These are phyloP conservation scores for Harlomillsia oculata DNA, from an alignment of 1,140 invertebrate species.

Conservation along the genomic window DNA sequence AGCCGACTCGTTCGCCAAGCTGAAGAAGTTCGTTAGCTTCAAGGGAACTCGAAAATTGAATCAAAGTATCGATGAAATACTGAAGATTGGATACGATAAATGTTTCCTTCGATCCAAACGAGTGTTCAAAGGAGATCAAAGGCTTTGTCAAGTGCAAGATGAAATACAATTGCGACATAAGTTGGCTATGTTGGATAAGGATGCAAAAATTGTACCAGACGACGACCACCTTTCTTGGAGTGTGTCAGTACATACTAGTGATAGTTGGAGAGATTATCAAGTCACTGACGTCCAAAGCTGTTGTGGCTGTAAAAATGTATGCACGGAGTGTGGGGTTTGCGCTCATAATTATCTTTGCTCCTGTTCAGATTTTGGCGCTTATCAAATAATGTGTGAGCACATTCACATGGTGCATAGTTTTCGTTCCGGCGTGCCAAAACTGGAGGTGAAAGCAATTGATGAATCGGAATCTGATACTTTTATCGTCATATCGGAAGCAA, in stretches of 20 bases:
- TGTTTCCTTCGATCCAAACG: conserved; percentile 28
- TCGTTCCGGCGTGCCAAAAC: too few species aligned
- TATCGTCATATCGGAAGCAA: too few species aligned
- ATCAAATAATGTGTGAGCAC: conserved; percentile 21
- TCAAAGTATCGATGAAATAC: conserved; percentile 19
- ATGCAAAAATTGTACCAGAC: neutral
- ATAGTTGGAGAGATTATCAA: too few species aligned
- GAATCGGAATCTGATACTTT: too few species aligned
- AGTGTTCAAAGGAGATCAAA: conserved; percentile 31
- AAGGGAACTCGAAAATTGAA: conserved; percentile 29
- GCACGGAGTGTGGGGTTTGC: conserved; percentile 20
- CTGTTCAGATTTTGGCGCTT: conserved; percentile 3
- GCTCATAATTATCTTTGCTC: conserved; percentile 24
- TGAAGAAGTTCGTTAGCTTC: conserved; percentile 32
- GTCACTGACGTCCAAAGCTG: conserved; percentile 18
- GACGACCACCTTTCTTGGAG: neutral
- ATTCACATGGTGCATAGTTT: conserved; percentile 21
- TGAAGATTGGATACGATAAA: conserved; percentile 33
- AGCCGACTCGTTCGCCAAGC: conserved; percentile 20
- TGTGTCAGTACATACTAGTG: neutral
- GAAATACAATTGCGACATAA: conserved; percentile 8
- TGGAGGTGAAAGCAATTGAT: too few species aligned
- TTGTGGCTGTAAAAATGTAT: conserved; percentile 20
- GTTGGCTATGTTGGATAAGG: neutral
- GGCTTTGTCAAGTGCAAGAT: conserved; percentile 7